Evolutionary conservation across 2,113 vertebrate genomes (phyloP).

Genomic region (Pavo muticus): DNA sequence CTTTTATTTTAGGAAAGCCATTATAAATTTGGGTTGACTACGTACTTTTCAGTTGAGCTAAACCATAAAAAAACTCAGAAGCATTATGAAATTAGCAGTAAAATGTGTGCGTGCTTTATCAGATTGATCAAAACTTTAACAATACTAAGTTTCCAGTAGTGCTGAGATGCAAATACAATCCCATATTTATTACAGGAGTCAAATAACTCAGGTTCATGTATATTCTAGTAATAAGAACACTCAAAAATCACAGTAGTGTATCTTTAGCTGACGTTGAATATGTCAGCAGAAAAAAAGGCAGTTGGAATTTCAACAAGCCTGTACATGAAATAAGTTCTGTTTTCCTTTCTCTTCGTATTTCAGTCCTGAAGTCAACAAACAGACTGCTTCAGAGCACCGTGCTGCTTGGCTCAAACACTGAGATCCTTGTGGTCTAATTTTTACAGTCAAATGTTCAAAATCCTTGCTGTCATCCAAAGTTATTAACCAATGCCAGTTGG

Average conservation of each 20-base stretch:
- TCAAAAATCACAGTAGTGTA: conserved; percentile 14
- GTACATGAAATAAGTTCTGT: neutral
- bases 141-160: neutral
- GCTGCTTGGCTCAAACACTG: neutral
- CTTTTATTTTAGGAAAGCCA: conserved; percentile 24
- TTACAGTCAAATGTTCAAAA: conserved; percentile 4
- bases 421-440: conserved; percentile 22
- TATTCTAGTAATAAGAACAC: neutral
- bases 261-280: conserved; percentile 44
- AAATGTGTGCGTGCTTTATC: neutral
- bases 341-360: conserved; percentile 42
- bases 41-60: neutral
- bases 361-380: conserved; percentile 32
- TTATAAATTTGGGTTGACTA: conserved; percentile 2
- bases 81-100: neutral
- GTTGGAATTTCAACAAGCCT: conserved; percentile 38
- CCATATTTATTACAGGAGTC: neutral
- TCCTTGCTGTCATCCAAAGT: neutral
- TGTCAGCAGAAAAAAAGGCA: conserved; percentile 18
- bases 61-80: neutral
- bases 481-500: neutral
- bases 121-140: neutral
- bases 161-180: neutral
- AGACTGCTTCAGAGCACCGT: neutral
- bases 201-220: neutral